Evolutionary conservation across 2,113 vertebrate species (phyloP).

Genomic region (Strigops habroptila): DNA sequence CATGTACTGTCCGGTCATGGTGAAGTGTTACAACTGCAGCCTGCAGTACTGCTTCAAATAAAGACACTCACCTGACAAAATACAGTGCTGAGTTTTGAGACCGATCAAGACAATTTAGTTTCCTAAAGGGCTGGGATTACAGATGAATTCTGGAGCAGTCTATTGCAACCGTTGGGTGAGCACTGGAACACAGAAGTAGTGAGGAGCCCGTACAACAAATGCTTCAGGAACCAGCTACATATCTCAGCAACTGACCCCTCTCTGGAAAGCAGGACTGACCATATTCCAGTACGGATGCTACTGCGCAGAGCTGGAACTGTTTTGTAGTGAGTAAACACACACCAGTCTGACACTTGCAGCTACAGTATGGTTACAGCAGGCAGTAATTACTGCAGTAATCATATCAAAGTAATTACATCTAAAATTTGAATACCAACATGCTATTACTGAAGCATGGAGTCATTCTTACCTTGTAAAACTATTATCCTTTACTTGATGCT

Average conservation of each 20-base stretch:
- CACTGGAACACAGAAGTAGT: accelerated
- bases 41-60: background rate
- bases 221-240: background rate
- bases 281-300: background rate
- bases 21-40: accelerated
- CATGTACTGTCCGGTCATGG: accelerated
- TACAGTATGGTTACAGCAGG: background rate
- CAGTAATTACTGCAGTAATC: background rate
- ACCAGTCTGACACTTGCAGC: background rate
- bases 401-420: background rate
- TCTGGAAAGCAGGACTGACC: background rate
- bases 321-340: background rate
- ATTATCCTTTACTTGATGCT: background rate
- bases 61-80: background rate
- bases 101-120: background rate
- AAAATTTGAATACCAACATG: background rate
- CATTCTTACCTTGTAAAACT: background rate
- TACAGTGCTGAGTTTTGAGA: background rate
- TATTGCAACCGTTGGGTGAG: accelerated
- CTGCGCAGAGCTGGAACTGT: background rate
- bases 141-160: background rate
- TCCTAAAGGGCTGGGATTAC: background rate
- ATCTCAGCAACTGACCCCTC: background rate
- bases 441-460: background rate
- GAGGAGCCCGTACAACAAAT: background rate